Evolutionary conservation across 2,888 invertebrate genomes (phyloP), one percentile per base, ranked within the genome.

Genomic region (Byasa hedistus): DNA sequence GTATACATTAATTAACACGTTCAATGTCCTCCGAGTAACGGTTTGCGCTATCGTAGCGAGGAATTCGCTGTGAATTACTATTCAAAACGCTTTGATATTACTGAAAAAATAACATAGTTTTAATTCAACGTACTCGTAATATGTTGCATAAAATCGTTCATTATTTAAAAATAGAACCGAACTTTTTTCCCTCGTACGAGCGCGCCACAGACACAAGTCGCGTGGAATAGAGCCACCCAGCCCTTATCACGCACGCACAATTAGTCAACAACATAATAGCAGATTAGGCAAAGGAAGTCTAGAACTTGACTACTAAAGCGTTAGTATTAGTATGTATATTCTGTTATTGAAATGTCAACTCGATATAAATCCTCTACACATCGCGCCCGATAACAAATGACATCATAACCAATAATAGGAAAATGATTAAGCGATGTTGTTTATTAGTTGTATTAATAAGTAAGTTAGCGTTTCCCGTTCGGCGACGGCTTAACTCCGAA

Each of bases 141-240:
- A 69, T 82, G 69, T 82, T 81, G 82, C 83, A 85, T 85, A 79
- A 71, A 73, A 74, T 73, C 79, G 70, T 85, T 82, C 84, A 73
- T 68, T 73, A 73, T 71, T 73, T 71, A 72, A 78, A 79, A 76
- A 77, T 75, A 74, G 73, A 76, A 62, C 73, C 74, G 57, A 62
- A 71, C 78, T 75, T 76, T 75, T 72, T 75, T 78, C 76, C 78
- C 75, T 79, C 81, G 80, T 79, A 71, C 72, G 73, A 70, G 68
- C 69, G 72, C 52, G 51, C 61, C 44, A 39, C 24, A 24, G 24
- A 12, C 51, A 57, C 17, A 32, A 39, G 61, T 71, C 68, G 48
- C 44, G 23, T 24, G 44, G 19, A 19, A 27, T 51, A 32, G 48
- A 27, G 51, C 48, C n/a, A 22, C 24, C 54, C 65, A 52, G 24